Evolutionary conservation across 2,888 invertebrate species (phyloP), one percentile per base, ranked within the genome.

Genomic region (Clitarchus hookeri): DNA sequence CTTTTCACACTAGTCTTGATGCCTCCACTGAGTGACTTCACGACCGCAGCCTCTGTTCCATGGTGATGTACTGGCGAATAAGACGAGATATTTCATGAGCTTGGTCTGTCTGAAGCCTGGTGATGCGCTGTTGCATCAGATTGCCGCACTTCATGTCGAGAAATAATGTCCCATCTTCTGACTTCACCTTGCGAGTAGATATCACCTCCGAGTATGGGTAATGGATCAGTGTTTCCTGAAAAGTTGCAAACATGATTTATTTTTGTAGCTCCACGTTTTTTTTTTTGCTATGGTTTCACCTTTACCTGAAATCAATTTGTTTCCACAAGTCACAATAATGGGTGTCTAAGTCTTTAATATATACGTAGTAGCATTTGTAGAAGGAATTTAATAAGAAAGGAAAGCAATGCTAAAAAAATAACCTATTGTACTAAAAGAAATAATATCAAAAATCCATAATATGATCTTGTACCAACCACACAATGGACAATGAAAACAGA

Each of bases 71-170:
- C 92, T 99, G 99, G 53, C 98, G 94, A 90, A 99, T 98, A 89
- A 99, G 94, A 88, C 98, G 95, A 84, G 98, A 98, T 90, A 99
- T 98, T 92, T 99, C 99, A 90, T 98, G 98, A 78, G 99, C 99
- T 93, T 99, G 97, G 92, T 99, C 98, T 0, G 99, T 99, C 91
- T 99, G 98, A 89, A 99, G 95, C 89, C 98, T 94, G 88, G 98
- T 97, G 90, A 98, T 98, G 89, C 97, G 95, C 92, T 98, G 98
- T 91, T 98, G 98, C 95, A 98, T 96, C 90, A 99, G 93, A 91
- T 98, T 98, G 54, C 99, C 98, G 90, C 98, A 97, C 92, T 99
- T 99, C 96, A 99, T 97, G 92, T 99, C 99, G 91, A 99, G 93
- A 92, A 95, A 98, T 87, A 98, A 93, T 0, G 97, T 96, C 88